Percentiles rank a stretch among this genome's conserved stretches.
phyloP scores from a whole-genome alignment of 2,797 vertebrate genomes.

The Enteromius argenteus region DNA sequence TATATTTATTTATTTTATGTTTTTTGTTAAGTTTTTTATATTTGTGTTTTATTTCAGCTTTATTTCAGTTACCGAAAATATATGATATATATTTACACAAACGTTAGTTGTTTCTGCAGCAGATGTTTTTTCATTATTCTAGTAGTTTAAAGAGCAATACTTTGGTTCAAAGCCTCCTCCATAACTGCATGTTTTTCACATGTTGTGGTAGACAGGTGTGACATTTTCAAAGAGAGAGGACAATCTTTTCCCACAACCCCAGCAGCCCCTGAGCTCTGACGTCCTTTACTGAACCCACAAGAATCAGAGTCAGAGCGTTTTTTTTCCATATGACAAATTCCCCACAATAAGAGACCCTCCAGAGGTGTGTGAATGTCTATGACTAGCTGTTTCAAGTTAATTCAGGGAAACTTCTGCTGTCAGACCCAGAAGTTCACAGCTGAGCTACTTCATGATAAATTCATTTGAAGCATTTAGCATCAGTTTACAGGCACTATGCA shows the following conservation, averaged over 20 bases:
- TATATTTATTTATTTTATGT: neutral
- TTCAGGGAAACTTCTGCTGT: neutral
- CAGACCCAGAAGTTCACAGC: neutral
- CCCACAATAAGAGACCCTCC: slow-evolving; percentile 42
- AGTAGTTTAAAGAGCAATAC: neutral
- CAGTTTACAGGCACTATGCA: neutral
- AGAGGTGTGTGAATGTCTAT: neutral
- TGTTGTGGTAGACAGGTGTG: slow-evolving; percentile 6
- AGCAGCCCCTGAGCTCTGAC: slow-evolving; percentile 29
- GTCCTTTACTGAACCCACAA: slow-evolving; percentile 48
- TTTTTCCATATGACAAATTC: slow-evolving; percentile 50
- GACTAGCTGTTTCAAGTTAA: slow-evolving; percentile 4
- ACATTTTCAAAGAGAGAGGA: slow-evolving; percentile 43
- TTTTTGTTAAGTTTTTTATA: neutral
- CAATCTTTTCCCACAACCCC: slow-evolving; percentile 41
- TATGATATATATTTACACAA: neutral
- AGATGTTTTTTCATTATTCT: neutral
- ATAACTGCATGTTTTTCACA: neutral
- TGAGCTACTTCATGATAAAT: neutral
- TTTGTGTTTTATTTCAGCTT: neutral
- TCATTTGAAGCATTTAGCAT: neutral
- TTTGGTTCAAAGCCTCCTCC: neutral
- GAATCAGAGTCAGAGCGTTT: slow-evolving; percentile 15
- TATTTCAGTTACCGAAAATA: neutral
- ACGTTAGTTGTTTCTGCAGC: neutral